These are phyloP conservation scores for Prolemur simus DNA, from an alignment of 2,113 vertebrate genomes.

Conservation along the genomic window DNA sequence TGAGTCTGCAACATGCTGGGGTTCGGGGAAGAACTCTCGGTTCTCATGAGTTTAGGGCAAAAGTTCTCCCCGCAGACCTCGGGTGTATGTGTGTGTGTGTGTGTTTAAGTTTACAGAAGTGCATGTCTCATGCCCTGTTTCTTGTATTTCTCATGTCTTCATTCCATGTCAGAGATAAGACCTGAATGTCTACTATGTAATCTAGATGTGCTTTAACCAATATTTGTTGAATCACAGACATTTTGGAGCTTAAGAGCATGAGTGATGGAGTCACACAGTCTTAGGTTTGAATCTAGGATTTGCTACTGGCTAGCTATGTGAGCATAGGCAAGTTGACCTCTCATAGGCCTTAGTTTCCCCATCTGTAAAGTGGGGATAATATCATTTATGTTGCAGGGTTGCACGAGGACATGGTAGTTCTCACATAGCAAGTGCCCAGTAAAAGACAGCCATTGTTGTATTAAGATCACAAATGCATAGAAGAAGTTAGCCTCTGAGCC, in stretches of 20 bases:
- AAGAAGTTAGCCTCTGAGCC: background rate
- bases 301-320: background rate
- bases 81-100: too few species aligned
- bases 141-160: background rate
- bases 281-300: background rate
- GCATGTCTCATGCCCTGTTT: background rate
- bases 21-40: background rate
- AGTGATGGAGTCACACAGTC: background rate
- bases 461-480: background rate
- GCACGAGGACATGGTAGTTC: background rate
- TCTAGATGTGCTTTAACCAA: background rate
- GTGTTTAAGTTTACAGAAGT: background rate
- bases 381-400: background rate
- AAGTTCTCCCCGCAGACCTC: background rate
- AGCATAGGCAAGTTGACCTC: background rate
- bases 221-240: background rate
- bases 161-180: background rate
- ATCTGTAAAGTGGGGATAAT: background rate
- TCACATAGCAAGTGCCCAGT: background rate
- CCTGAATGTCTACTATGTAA: background rate
- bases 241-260: background rate
- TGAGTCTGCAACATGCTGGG: constrained; percentile 80
- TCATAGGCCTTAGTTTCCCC: background rate
- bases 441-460: background rate
- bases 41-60: background rate